Conservation (phyloP, 2,797 vertebrate genomes). For the Hemibagrus guttatus region DNA sequence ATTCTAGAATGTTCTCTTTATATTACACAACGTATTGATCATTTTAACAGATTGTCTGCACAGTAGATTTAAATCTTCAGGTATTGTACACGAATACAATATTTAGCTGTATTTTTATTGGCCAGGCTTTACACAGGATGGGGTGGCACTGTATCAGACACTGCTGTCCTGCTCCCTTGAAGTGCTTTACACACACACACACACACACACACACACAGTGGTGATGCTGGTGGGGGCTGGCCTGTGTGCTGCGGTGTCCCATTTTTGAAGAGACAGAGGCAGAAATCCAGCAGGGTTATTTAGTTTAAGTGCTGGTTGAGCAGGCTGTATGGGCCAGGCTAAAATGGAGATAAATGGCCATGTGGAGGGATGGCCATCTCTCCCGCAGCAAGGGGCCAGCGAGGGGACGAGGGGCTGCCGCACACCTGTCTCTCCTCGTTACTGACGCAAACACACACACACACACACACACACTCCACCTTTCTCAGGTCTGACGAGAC, state of each 20-base stretch:
- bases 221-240: slow-evolving; percentile 33
- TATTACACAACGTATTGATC: background rate
- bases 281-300: slow-evolving; percentile 60
- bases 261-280: slow-evolving; percentile 46
- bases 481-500: slow-evolving; percentile 49
- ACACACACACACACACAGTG: slow-evolving; percentile 9
- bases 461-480: slow-evolving; percentile 30
- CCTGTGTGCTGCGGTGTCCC: slow-evolving; percentile 41
- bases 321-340: slow-evolving; percentile 51
- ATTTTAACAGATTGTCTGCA: background rate
- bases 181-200: background rate
- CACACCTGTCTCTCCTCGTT: slow-evolving; percentile 63
- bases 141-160: background rate
- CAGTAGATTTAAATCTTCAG: background rate
- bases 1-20: background rate
- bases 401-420: slow-evolving; percentile 45
- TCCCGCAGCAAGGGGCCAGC: slow-evolving; percentile 56
- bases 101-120: background rate
- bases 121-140: background rate
- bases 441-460: slow-evolving; percentile 27
- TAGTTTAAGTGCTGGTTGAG: slow-evolving; percentile 63
- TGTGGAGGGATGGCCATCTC: slow-evolving; percentile 62
- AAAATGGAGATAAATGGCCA: slow-evolving; percentile 76
- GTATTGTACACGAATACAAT: background rate
- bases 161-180: background rate